Evolutionary conservation across 1,140 invertebrate species (phyloP).

Genomic region (Macrobrachium rosenbergii): DNA sequence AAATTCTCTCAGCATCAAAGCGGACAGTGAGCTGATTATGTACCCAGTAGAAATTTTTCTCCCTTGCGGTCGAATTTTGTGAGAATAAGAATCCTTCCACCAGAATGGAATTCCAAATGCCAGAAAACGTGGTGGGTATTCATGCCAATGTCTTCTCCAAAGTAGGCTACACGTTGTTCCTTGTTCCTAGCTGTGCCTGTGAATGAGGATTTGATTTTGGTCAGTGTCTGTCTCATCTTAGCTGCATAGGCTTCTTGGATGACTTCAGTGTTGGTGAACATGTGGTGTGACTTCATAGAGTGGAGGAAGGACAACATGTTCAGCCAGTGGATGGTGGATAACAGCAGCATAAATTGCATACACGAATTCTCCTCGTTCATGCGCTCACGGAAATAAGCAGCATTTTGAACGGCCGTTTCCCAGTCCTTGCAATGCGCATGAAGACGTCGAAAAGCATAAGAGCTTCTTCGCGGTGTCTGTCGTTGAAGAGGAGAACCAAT

Average conservation of each 20-base stretch:
- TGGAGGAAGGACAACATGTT: slow-evolving; percentile 29
- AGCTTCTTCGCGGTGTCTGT: slow-evolving; percentile 29
- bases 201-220: too few species aligned
- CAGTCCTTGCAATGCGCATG: too few species aligned
- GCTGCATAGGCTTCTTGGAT: too few species aligned
- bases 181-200: too few species aligned
- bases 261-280: background rate
- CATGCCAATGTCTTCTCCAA: too few species aligned
- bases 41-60: slow-evolving; percentile 38
- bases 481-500: slow-evolving; percentile 58
- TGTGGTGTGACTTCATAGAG: slow-evolving; percentile 47
- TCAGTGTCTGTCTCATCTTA: too few species aligned
- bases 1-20: slow-evolving; percentile 36
- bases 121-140: too few species aligned
- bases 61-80: slow-evolving; percentile 34
- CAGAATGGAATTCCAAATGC: too few species aligned
- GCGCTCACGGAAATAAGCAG: too few species aligned
- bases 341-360: slow-evolving; percentile 31
- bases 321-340: slow-evolving; percentile 2
- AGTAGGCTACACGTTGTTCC: too few species aligned
- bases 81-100: background rate
- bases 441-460: slow-evolving; percentile 36
- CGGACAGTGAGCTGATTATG: slow-evolving; percentile 45
- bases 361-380: background rate
- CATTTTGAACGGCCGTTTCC: too few species aligned